Percentiles rank a stretch among this genome's conserved stretches.
These are phyloP conservation scores for Lasiurus cinereus DNA, from an alignment of 2,113 vertebrate genomes.

Conservation along the genomic window DNA sequence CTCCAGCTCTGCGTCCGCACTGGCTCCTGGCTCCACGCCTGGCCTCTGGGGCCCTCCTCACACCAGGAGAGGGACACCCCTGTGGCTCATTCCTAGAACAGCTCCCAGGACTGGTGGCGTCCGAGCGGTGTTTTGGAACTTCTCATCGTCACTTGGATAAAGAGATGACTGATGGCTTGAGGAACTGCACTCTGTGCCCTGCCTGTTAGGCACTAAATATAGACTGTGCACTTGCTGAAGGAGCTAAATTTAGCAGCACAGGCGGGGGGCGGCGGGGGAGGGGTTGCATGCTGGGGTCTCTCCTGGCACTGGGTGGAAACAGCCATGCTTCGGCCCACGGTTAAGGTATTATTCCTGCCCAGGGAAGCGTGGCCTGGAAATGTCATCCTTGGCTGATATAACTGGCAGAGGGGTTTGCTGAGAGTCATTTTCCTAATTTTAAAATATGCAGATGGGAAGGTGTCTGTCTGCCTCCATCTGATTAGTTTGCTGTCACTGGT, in stretches of 20 bases:
- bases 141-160: neutral
- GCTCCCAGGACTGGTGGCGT: neutral
- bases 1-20: neutral
- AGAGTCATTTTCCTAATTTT: neutral
- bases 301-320: slow-evolving; percentile 66
- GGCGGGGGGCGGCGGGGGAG: neutral
- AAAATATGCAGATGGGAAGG: neutral
- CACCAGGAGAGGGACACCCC: neutral
- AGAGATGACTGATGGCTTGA: slow-evolving; percentile 23
- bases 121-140: neutral
- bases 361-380: slow-evolving; percentile 27
- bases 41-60: neutral
- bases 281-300: neutral
- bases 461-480: neutral
- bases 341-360: slow-evolving; percentile 41
- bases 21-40: neutral
- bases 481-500: neutral
- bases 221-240: slow-evolving; percentile 7
- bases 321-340: slow-evolving; percentile 50
- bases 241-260: slow-evolving; percentile 12
- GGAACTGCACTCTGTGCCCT: slow-evolving; percentile 22
- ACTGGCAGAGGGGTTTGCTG: slow-evolving; percentile 5
- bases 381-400: neutral
- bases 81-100: neutral
- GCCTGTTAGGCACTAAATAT: slow-evolving; percentile 71